A percentile compares a stretch with the other conserved stretches of the same genome.
Conservation (phyloP, 2,113 vertebrate species). For the Tragulus kanchil region DNA sequence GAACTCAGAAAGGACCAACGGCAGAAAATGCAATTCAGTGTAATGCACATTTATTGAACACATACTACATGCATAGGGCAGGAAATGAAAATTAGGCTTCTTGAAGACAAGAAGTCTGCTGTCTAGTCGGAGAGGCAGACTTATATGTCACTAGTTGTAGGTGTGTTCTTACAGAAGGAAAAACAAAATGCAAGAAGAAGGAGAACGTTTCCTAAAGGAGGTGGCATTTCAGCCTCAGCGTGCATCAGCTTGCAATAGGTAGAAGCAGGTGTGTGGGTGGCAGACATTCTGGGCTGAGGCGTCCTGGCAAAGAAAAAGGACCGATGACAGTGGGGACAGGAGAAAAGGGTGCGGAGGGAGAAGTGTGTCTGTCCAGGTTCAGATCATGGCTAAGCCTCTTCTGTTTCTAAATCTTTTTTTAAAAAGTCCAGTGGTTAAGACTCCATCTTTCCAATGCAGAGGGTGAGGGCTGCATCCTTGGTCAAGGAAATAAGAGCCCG, state of each 20-base stretch:
- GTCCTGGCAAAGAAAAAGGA: background rate
- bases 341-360: background rate
- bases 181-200: background rate
- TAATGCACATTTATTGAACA: background rate
- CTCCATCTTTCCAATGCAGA: background rate
- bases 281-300: slow-evolving; percentile 14
- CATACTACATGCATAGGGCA: too few species aligned
- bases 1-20: background rate
- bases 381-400: background rate
- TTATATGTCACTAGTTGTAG: background rate
- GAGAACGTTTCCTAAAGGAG: background rate
- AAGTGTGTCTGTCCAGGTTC: background rate
- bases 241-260: background rate
- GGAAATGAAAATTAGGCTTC: background rate
- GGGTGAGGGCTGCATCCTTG: background rate
- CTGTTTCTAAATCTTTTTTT: too few species aligned
- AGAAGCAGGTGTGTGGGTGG: slow-evolving; percentile 1
- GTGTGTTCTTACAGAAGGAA: background rate
- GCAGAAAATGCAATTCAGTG: background rate
- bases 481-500: background rate
- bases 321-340: background rate
- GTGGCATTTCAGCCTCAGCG: background rate
- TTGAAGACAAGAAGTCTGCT: background rate
- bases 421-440: background rate
- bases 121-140: background rate